Conservation (phyloP, 2,113 vertebrate genomes). For the Pithys albifrons region DNA sequence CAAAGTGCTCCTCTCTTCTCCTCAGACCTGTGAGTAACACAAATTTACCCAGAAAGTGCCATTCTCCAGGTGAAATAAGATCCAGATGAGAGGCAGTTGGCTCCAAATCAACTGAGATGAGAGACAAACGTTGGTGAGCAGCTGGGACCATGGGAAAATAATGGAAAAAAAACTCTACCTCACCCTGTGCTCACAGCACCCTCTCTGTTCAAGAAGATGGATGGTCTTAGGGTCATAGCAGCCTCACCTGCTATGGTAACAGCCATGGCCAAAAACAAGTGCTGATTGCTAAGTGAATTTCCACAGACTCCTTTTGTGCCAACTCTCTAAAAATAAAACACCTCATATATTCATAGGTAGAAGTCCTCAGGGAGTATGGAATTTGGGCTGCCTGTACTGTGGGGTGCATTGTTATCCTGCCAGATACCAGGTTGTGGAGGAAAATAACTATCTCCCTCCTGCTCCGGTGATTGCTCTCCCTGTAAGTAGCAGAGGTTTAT, state of each 20-base stretch:
- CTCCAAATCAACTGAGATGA: neutral
- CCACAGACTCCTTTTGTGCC: neutral
- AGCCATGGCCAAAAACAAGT: neutral
- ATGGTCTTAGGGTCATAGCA: neutral
- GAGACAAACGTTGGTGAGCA: neutral
- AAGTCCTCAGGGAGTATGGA: neutral
- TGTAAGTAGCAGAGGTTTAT: neutral
- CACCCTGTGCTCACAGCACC: constrained; percentile 9
- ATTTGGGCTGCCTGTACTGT: neutral
- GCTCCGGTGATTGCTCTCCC: neutral
- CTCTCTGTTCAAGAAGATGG: neutral
- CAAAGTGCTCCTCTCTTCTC: neutral
- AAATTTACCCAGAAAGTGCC: neutral
- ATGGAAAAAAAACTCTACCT: neutral
- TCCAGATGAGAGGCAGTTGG: neutral
- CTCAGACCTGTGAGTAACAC: neutral
- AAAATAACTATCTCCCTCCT: neutral
- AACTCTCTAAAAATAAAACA: neutral
- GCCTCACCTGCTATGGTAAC: neutral
- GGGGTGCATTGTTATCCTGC: neutral
- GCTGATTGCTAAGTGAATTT: constrained; percentile 41
- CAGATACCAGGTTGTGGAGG: accelerated
- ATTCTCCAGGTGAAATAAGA: neutral
- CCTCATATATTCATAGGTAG: neutral
- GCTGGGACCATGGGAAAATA: neutral